These are phyloP conservation scores for Pagetopsis macropterus DNA, from an alignment of 2,797 vertebrate species.

Conservation along the genomic window DNA sequence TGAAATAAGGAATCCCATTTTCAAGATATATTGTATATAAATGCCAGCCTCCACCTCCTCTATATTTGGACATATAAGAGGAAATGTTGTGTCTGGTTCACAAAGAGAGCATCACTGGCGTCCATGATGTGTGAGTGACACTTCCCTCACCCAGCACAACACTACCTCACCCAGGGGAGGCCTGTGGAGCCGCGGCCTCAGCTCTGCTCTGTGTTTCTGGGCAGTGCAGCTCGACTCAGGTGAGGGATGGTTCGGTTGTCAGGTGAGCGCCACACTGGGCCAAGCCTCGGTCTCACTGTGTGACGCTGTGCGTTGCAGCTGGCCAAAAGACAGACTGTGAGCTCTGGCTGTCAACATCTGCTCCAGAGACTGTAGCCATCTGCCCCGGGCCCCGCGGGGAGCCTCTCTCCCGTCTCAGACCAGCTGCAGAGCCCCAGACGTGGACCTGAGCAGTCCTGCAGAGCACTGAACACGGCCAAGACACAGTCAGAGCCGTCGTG, in stretches of 20 bases:
- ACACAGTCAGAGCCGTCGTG: slow-evolving; percentile 54
- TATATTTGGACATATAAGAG: not conserved
- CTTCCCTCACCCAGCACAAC: slow-evolving; percentile 41
- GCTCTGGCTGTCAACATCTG: slow-evolving; percentile 84
- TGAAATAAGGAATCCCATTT: not conserved
- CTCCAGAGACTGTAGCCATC: slow-evolving; percentile 81
- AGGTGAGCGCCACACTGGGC: slow-evolving; percentile 74
- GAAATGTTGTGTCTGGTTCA: slow-evolving; percentile 8
- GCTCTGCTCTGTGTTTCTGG: slow-evolving; percentile 38
- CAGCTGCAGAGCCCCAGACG: slow-evolving; percentile 76
- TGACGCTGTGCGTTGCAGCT: slow-evolving; percentile 69
- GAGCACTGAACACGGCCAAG: slow-evolving; percentile 64
- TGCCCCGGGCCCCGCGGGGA: slow-evolving; percentile 71
- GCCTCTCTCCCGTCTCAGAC: slow-evolving; percentile 68
- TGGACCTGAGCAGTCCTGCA: slow-evolving; percentile 65
- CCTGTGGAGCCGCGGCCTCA: slow-evolving; percentile 42
- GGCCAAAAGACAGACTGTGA: slow-evolving; percentile 77
- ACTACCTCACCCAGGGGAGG: slow-evolving; percentile 49
- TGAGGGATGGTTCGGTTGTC: slow-evolving; percentile 72
- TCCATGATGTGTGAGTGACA: slow-evolving; percentile 50
- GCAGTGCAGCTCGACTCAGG: slow-evolving; percentile 64
- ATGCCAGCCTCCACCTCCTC: not conserved
- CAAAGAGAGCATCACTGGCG: slow-evolving; percentile 33
- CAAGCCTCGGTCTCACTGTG: slow-evolving; percentile 59
- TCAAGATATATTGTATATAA: not conserved